Conservation (phyloP, 2,113 vertebrate genomes). For the Melanostigma gelatinosum region DNA sequence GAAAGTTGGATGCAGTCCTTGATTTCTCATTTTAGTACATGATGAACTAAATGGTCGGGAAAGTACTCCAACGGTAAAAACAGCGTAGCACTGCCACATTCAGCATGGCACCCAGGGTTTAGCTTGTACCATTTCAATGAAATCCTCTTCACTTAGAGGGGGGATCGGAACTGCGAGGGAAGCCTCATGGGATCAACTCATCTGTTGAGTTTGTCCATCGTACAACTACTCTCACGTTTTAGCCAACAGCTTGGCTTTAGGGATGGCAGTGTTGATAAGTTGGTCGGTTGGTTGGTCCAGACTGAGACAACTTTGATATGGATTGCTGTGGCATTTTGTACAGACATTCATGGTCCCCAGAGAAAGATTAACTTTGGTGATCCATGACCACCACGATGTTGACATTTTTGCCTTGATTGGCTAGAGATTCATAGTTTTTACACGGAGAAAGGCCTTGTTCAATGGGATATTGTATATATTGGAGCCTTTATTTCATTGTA, state of each 20-base stretch:
- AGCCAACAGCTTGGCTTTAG: not conserved
- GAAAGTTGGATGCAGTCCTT: not conserved
- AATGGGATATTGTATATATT: not conserved
- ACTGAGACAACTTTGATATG: not conserved
- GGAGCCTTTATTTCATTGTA: not conserved
- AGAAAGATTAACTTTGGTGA: not conserved
- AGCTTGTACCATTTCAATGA: not conserved
- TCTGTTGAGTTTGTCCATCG: not conserved
- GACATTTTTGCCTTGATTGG: not conserved
- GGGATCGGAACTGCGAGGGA: not conserved
- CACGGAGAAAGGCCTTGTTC: not conserved
- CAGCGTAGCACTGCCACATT: not conserved
- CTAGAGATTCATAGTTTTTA: not conserved
- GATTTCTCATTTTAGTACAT: not conserved
- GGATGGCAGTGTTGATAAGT: not conserved
- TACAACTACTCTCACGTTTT: not conserved
- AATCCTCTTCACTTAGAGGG: not conserved
- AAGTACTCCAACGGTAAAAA: not conserved
- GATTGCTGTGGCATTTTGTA: not conserved
- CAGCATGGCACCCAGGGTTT: not conserved
- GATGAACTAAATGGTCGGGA: not conserved
- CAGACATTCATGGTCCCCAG: not conserved
- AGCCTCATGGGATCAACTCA: not conserved
- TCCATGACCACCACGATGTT: not conserved
- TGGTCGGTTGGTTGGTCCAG: not conserved